Base-by-base conservation (phyloP, 1,140 invertebrate genomes). In the Aradophagus sp. region DNA sequence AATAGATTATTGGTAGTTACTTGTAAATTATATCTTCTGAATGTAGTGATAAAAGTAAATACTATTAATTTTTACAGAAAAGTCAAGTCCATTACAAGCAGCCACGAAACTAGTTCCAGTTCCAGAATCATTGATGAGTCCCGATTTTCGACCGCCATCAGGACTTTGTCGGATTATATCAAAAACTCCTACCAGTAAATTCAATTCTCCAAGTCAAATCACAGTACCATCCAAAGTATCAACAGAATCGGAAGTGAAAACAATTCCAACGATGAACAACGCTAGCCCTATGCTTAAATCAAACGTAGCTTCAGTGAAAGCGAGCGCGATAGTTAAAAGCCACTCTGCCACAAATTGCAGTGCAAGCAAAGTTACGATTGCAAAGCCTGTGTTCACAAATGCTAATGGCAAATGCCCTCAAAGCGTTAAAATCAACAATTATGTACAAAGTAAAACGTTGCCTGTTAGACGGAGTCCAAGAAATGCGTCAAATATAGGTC, bases 21-120 rank as follows among this genome's bases (percentile, higher is more conserved):
- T 5, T 23, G 8, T 23, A 23, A 23, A 23, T 23, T 5, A 4
- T 23, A 23, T 5, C 4, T 23, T 5, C 8, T 23, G 8, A 5
- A 23, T 8, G 8, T 23, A 23, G 8, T 5, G 20, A 23, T 23
- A 23, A 23, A 23, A 23, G n/a, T n/a, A n/a, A n/a, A n/a, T n/a
- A n/a, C n/a, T n/a, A n/a, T n/a, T n/a, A n/a, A n/a, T n/a, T n/a
- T n/a, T n/a, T n/a, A 1, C 44, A 84, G 82, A 84, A 69, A 82
- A 78, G 50, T 80, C 83, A 36, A 91, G 90, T 73, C 91, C 92
- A 1, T 77, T 95, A 39, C 91, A 92, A 77, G 92, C 93, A 27
- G 91, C 93, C 29, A 93, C 92, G 0, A 94, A 93, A 83, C 90
- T 95, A 84, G 91, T 95, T 1, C 93, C 93, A 2, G 93, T 95